phyloP scores from a whole-genome alignment of 2,888 invertebrate genomes.

The Phortica okadai region DNA sequence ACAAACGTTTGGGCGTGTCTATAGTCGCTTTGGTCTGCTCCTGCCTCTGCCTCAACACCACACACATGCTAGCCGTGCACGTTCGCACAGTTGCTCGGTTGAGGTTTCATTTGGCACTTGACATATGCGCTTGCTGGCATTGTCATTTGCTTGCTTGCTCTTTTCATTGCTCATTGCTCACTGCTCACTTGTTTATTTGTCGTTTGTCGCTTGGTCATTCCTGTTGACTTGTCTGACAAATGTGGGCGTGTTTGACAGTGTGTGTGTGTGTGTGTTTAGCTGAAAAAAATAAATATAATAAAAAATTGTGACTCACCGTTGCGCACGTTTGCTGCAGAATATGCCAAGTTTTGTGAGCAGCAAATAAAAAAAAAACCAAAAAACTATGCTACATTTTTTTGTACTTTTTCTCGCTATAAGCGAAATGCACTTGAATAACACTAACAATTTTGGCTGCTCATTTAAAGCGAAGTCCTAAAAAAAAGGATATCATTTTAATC shows the following conservation, averaged over 20 bases:
- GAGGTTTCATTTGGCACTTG: conserved; percentile 67
- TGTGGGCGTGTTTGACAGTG: too few species aligned
- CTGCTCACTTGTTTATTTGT: too few species aligned
- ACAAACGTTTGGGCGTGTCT: conserved; percentile 55
- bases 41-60: too few species aligned
- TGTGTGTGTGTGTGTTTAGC: conserved; percentile 10
- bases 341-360: neutral
- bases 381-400: too few species aligned
- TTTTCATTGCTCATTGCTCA: too few species aligned
- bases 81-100: conserved; percentile 48
- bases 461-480: neutral
- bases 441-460: neutral
- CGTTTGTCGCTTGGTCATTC: too few species aligned
- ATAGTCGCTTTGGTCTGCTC: conserved; percentile 8
- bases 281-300: neutral
- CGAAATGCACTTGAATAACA: neutral
- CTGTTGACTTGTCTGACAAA: too few species aligned
- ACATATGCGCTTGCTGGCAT: conserved; percentile 49
- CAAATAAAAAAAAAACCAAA: too few species aligned
- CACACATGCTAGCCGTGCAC: neutral
- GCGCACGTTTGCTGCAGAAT: conserved; percentile 53
- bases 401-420: neutral
- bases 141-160: neutral
- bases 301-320: conserved; percentile 62
- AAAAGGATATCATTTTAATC: too few species aligned